Percentiles rank a stretch among this genome's conserved stretches.
These are phyloP conservation scores for Lumbricus terrestris DNA, from an alignment of 2,888 invertebrate genomes.

Conservation along the genomic window DNA sequence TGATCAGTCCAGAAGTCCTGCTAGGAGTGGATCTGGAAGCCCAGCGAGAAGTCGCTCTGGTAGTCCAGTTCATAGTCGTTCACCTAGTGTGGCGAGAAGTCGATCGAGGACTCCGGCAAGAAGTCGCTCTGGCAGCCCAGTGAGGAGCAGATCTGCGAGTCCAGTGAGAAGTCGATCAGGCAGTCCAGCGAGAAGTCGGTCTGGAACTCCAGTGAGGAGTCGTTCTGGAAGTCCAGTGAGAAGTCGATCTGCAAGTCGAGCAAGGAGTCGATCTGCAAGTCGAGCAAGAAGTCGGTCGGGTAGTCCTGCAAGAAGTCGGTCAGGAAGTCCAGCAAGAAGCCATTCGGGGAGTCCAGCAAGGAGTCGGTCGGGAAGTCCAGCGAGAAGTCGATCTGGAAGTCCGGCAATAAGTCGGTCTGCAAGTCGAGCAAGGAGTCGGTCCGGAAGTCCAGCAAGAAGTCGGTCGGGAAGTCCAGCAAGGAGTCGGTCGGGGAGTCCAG, in stretches of 20 bases:
- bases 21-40: slow-evolving; percentile 42
- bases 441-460: slow-evolving; percentile 27
- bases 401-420: slow-evolving; percentile 30
- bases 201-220: slow-evolving; percentile 33
- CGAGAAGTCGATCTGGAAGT: slow-evolving; percentile 34
- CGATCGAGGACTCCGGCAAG: slow-evolving; percentile 34
- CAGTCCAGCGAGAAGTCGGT: slow-evolving; percentile 21
- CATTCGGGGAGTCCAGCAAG: slow-evolving; percentile 19
- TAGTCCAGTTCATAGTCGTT: slow-evolving; percentile 27
- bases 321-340: slow-evolving; percentile 29
- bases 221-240: slow-evolving; percentile 39
- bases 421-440: slow-evolving; percentile 11
- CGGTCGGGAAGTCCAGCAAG: slow-evolving; percentile 18
- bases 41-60: slow-evolving; percentile 29
- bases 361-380: slow-evolving; percentile 22
- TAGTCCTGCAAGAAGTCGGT: slow-evolving; percentile 34
- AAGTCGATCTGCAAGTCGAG: slow-evolving; percentile 40
- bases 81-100: slow-evolving; percentile 29
- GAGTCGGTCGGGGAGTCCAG: slow-evolving; percentile 18
- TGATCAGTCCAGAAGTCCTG: slow-evolving; percentile 33
- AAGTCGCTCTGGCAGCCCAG: slow-evolving; percentile 25
- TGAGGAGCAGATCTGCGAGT: neutral
- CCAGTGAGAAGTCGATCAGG: slow-evolving; percentile 26
- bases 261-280: slow-evolving; percentile 26
- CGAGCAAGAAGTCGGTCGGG: slow-evolving; percentile 21